Evolutionary conservation across 2,113 vertebrate species (phyloP).

Genomic region (Dipodomys spectabilis): DNA sequence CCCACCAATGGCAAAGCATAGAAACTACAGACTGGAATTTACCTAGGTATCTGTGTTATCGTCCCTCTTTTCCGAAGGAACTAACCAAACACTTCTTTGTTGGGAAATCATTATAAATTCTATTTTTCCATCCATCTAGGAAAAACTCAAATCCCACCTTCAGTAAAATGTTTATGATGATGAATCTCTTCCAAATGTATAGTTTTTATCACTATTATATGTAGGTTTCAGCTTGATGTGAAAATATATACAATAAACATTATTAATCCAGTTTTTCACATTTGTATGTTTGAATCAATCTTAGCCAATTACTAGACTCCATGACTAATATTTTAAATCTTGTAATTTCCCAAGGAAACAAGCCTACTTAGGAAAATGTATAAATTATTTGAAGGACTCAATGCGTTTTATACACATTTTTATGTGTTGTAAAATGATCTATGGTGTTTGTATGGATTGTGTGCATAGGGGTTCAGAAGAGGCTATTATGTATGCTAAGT

Average conservation of each 20-base stretch:
- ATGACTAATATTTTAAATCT: neutral
- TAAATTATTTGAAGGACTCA: neutral
- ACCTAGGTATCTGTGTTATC: neutral
- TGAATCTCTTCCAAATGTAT: neutral
- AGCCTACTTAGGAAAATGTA: neutral
- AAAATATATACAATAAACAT: neutral
- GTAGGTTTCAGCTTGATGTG: neutral
- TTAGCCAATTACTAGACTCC: neutral
- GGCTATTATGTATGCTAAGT: neutral
- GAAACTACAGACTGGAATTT: constrained; percentile 43
- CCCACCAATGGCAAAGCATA: constrained; percentile 42
- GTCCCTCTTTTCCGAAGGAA: neutral
- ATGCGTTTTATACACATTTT: neutral
- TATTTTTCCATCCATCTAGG: neutral
- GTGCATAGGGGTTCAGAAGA: neutral
- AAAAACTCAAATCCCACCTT: neutral
- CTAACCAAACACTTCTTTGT: constrained; percentile 40
- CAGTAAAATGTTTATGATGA: neutral
- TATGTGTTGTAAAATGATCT: neutral
- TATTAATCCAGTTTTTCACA: neutral
- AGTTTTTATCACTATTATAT: neutral
- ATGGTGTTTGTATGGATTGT: accelerated
- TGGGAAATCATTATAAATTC: constrained; percentile 12
- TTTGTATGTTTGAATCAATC: neutral
- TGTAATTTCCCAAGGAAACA: neutral